phyloP scores from a whole-genome alignment of 2,797 vertebrate genomes.

The Trachops cirrhosus region DNA sequence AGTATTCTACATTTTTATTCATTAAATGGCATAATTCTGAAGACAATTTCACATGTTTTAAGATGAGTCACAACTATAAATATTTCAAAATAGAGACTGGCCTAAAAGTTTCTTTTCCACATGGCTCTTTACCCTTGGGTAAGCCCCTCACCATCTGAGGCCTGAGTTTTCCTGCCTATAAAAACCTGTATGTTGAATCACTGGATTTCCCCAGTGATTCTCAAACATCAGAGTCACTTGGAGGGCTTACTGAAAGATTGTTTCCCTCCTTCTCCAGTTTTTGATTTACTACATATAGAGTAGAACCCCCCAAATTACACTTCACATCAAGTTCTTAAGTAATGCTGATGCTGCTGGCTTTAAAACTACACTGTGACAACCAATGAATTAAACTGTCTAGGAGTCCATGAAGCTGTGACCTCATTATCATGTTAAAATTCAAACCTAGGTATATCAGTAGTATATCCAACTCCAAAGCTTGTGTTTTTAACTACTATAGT shows the following conservation, averaged over 20 bases:
- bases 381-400: not conserved
- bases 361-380: not conserved
- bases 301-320: not conserved
- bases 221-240: not conserved
- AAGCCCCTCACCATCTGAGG: not conserved
- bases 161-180: not conserved
- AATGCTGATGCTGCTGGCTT: not conserved
- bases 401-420: not conserved
- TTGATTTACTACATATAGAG: not conserved
- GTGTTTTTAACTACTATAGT: not conserved
- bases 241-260: not conserved
- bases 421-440: not conserved
- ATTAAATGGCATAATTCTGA: not conserved
- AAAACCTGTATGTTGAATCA: not conserved
- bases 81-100: not conserved
- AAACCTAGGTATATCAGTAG: not conserved
- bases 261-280: not conserved
- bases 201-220: not conserved
- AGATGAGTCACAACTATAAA: conserved; percentile 2
- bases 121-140: not conserved
- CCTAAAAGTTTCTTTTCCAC: not conserved
- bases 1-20: not conserved
- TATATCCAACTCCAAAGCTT: not conserved
- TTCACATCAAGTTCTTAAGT: not conserved
- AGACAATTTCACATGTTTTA: not conserved